Evolutionary conservation across 1,140 invertebrate species (phyloP).

Genomic region (Oryzaephilus surinamensis): DNA sequence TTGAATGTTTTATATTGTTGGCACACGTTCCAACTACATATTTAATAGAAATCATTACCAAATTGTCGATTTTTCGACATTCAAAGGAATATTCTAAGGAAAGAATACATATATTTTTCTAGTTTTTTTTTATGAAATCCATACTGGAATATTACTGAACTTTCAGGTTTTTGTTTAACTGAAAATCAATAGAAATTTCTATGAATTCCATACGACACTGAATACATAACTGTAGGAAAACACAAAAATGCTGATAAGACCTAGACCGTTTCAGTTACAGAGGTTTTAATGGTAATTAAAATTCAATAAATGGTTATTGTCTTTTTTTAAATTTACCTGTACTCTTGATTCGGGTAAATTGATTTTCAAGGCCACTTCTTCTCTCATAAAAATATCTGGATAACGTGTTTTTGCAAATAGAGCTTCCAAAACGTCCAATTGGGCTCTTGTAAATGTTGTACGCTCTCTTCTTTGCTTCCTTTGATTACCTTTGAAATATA

Average conservation of each 20-base stretch:
- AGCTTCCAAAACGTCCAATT: slow-evolving; percentile 90
- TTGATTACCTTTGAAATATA: slow-evolving; percentile 54
- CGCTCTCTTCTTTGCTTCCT: slow-evolving; percentile 92
- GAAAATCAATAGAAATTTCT: slow-evolving; percentile 9
- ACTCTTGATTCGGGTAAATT: slow-evolving; percentile 96
- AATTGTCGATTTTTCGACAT: too few relatives aligned
- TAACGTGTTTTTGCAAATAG: slow-evolving; percentile 97
- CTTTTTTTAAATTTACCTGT: slow-evolving; percentile 64
- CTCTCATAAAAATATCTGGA: slow-evolving; percentile 98
- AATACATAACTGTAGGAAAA: slow-evolving; percentile 7
- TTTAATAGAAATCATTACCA: too few relatives aligned
- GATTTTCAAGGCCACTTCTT: slow-evolving; percentile 97
- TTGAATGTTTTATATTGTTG: too few relatives aligned
- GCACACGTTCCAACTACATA: too few relatives aligned
- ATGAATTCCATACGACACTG: slow-evolving; percentile 1
- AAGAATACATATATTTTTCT: too few relatives aligned
- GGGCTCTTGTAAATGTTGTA: slow-evolving; percentile 95
- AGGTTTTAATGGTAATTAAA: slow-evolving; percentile 3
- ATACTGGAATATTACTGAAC: not conserved
- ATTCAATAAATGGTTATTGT: not conserved
- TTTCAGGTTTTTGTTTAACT: slow-evolving; percentile 4
- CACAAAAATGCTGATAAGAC: slow-evolving; percentile 8
- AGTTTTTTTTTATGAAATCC: too few relatives aligned
- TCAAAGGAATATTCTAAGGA: too few relatives aligned
- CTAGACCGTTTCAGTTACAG: too few relatives aligned